Evolutionary conservation across 1,140 invertebrate species (phyloP), one percentile per base, ranked within the genome.

Genomic region (Piezodorus guildinii): DNA sequence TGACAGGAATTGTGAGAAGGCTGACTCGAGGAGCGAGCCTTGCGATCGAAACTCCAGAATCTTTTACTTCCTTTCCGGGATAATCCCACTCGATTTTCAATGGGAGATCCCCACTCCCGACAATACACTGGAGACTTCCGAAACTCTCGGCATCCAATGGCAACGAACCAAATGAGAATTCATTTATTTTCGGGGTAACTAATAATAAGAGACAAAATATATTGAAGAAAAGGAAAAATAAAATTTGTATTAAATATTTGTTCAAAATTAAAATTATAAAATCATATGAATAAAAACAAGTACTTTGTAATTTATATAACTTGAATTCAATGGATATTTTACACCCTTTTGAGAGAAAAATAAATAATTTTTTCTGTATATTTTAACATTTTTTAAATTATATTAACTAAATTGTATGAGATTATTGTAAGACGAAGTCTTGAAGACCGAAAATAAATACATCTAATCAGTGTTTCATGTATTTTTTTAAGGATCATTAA

Each of bases 141-240:
- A 83, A 81, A 73, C 88, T 85, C 60, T 85, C 87, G 65, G 83
- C 85, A 71, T 85, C 84, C 61, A 85, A 79, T 10, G 83, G 80
- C 65, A 85, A 82, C 68, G 82, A 80, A 63, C 84, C 83, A 67
- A 86, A 83, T 68, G 80, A 78, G 69, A 86, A 85, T 52, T 81
- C 82, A 66, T 77, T 80, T 63, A 86, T 85, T 72, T 85, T 80
- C 27, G 83, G 83, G 60, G 78, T 76, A 68, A 81, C 80, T 81
- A 67, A 58, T 56, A 16, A n/a, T 23, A 10, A 56, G 19, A 21
- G 46, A 49, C n/a, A 49, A 49, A 21, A 49, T 19, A 49, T 9
- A 49, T 19, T 49, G 21, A 49, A 49, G 17, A 49, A 6, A n/a
- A 15, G 45, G 17, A 46, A 49, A 49, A 49, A 49, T n/a, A 49